phyloP scores from a whole-genome alignment of 2,888 invertebrate species.

The Drosophila kuntzei region DNA sequence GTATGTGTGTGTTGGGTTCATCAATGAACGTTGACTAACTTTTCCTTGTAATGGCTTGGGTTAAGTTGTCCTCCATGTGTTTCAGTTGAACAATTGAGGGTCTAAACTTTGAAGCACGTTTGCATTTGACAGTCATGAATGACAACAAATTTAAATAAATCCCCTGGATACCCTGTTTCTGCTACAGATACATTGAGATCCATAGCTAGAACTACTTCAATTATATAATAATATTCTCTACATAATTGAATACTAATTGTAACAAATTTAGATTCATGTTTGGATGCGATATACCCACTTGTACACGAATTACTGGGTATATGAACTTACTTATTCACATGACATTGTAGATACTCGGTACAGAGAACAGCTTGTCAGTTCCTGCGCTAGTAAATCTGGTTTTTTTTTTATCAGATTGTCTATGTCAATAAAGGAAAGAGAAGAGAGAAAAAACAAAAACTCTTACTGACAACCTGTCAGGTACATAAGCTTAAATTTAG shows the following conservation, averaged over 20 bases:
- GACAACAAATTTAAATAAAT: neutral
- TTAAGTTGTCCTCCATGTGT: slow-evolving; percentile 23
- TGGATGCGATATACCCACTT: neutral
- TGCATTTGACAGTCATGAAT: slow-evolving; percentile 49
- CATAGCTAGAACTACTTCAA: neutral
- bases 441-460: neutral
- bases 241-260: neutral
- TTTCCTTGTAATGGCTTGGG: slow-evolving; percentile 40
- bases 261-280: neutral
- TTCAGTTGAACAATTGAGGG: slow-evolving; percentile 20
- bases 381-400: slow-evolving; percentile 21
- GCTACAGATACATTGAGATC: neutral
- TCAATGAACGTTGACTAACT: slow-evolving; percentile 67
- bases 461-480: slow-evolving; percentile 10
- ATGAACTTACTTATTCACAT: slow-evolving; percentile 6
- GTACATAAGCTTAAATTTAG: slow-evolving; percentile 8
- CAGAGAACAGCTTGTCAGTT: slow-evolving; percentile 27
- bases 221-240: neutral
- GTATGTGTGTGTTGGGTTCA: slow-evolving; percentile 33
- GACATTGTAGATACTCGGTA: slow-evolving; percentile 27
- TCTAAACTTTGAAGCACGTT: slow-evolving; percentile 59
- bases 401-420: slow-evolving; percentile 39
- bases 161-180: slow-evolving; percentile 12
- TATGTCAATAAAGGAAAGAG: slow-evolving; percentile 29
- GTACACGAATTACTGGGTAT: neutral